A percentile compares a stretch with the other conserved stretches of the same genome.
phyloP scores from a whole-genome alignment of 2,113 vertebrate species.

The Pygoscelis antarcticus region DNA sequence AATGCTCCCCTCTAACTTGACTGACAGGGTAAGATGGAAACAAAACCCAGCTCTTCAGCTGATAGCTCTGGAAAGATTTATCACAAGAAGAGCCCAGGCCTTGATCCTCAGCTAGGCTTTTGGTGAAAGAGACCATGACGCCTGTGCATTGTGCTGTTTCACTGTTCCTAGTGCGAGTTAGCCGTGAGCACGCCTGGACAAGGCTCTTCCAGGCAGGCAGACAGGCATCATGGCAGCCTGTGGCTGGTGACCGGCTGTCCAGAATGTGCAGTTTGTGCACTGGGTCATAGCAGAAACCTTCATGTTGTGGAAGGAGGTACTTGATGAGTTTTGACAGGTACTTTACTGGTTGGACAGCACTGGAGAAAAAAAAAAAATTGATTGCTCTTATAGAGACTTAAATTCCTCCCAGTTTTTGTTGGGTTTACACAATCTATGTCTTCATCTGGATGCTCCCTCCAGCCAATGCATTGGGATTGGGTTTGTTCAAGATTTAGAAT shows the following conservation, averaged over 20 bases:
- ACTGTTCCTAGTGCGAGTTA: neutral
- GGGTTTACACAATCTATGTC: neutral
- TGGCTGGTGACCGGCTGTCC: neutral
- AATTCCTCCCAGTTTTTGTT: neutral
- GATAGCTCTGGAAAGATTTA: neutral
- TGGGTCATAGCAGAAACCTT: neutral
- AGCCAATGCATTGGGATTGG: neutral
- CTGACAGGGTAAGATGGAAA: neutral
- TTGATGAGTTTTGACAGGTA: neutral
- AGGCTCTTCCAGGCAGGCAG: neutral
- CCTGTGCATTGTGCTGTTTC: neutral
- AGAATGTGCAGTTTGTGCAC: fast-evolving
- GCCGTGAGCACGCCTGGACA: neutral
- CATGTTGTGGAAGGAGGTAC: neutral
- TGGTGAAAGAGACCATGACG: neutral
- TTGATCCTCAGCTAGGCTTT: neutral
- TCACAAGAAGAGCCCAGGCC: neutral
- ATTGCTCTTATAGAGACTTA: neutral
- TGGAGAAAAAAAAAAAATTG: neutral
- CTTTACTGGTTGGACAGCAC: neutral
- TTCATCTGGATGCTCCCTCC: neutral
- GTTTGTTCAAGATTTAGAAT: neutral
- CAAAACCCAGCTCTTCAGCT: neutral
- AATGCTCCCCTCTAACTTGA: neutral
- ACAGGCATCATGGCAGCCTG: no score